Evolutionary conservation across 1,140 invertebrate genomes (phyloP), one percentile per base, ranked within the genome.

Genomic region (Tigriopus japonicus): DNA sequence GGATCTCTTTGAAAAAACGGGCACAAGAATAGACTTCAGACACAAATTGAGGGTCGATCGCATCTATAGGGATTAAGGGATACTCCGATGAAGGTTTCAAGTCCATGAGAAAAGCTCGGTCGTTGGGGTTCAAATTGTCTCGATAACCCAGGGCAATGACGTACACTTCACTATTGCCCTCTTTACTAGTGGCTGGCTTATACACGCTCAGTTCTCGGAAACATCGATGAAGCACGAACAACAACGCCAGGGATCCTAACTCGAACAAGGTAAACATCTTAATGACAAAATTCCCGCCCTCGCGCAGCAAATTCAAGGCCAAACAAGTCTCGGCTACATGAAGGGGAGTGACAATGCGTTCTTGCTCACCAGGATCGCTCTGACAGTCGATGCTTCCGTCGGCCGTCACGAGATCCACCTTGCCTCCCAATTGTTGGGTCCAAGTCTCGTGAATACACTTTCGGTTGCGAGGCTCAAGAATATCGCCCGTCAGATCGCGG

Each of bases 181-280:
- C 80, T 69, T 91, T 91, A 45, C 90, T 95, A 0, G 86, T 88
- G 0, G 79, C 82, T 9, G 92, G 92, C 70, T 97, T 97, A 65
- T 82, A 86, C 5, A 89, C 72, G 62, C 62, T 59, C 63, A 93
- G 80, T 65, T 81, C 68, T 19, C 76, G 65, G 70, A 93, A 93
- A 17, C 78, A 68, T 66, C 81, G 82, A 64, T 80, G 79, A 0
- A 97, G 73, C 1, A 95, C 69, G 69, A 86, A 94, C 21, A 95
- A 67, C 1, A 93, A 68, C 56, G 80, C 83, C 0, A 93, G 74
- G 1, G 87, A 83, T 14, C 80, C 74, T 60, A 82, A 78, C 69
- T 95, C 89, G 69, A 89, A 94, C 52, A 84, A 77, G 1, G 91
- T 96, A 67, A 97, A 96, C 65, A 91, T 80, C 75, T 97, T 97